Conservation (phyloP, 2,888 invertebrate genomes). For the Drosophila pseudotakahashii region DNA sequence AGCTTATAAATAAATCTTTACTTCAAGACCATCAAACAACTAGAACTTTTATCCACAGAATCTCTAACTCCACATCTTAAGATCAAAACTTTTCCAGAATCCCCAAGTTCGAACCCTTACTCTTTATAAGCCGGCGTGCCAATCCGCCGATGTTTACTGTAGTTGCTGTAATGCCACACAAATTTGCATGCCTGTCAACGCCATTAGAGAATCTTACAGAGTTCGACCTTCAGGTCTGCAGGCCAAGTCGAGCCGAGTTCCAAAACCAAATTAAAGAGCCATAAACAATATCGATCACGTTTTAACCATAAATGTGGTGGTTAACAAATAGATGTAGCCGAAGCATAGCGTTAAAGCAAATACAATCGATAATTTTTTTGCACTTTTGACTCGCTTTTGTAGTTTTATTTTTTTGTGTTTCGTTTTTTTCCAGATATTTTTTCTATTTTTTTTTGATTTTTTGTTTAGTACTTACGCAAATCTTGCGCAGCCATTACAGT, state of each 20-base stretch:
- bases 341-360: slow-evolving; percentile 42
- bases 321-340: slow-evolving; percentile 21
- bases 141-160: slow-evolving; percentile 7
- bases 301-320: slow-evolving; percentile 57
- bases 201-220: slow-evolving; percentile 55
- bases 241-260: slow-evolving; percentile 28
- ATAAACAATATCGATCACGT: slow-evolving; percentile 64
- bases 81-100: not conserved
- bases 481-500: slow-evolving; percentile 68
- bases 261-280: slow-evolving; percentile 41
- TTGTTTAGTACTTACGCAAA: slow-evolving; percentile 80
- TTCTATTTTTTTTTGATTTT: slow-evolving; percentile 4
- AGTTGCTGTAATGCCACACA: slow-evolving; percentile 1
- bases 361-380: slow-evolving; percentile 35
- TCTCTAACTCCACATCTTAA: not conserved
- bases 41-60: too few species aligned
- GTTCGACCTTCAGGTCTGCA: slow-evolving; percentile 50
- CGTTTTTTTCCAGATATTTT: slow-evolving; percentile 13
- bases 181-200: slow-evolving; percentile 31
- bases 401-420: not conserved
- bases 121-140: slow-evolving; percentile 3
- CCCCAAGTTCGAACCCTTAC: not conserved
- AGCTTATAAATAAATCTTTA: too few species aligned
- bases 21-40: too few species aligned
- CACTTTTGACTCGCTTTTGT: slow-evolving; percentile 33